Base-by-base conservation (phyloP, 2,797 vertebrate species). In the Nannoperca obscura region DNA sequence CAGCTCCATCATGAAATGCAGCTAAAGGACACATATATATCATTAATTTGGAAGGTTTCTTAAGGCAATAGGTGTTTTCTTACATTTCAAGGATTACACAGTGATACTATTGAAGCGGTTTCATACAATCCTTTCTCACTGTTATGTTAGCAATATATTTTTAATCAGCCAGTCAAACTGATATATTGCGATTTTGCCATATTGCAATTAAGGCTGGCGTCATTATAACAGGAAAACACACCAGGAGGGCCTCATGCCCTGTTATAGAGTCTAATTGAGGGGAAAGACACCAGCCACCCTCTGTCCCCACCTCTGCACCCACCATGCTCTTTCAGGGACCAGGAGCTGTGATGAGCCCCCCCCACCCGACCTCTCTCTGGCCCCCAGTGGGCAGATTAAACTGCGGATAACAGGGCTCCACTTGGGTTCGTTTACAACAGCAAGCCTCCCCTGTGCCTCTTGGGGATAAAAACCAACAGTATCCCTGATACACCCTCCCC, bases 361-460 rank as follows among this genome's bases (percentile, higher is more conserved):
- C 36, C 44, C n/a, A n/a, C n/a, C n/a, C n/a, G 66, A 83, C 86
- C 82, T 80, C 80, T 76, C 71, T 74, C 64, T 40, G 80, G 80
- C 81, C 89, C 89, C 90, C 63, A 86, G 86, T 86, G 91, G 88
- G 83, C 86, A 91, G 90, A 92, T 90, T 92, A 93, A 90, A 90
- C 85, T 80, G 86, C 30, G 36, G 86, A 88, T 92, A 92, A 92
- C 86, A 90, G 81, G 69, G 83, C 58, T 74, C 81, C 90, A 87
- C 87, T 90, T 82, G 87, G 88, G 91, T 92, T 90, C 89, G 61
- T 92, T 94, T 93, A 93, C 84, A 89, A 85, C 78, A 78, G 85
- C 74, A 74, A 89, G 80, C 81, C 71, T 79, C 73, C 76, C 58
- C 70, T 55, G 50, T 64, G 76, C 90, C 92, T 88, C 91, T 73